Percentiles rank a stretch among this genome's conserved stretches.
Evolutionary conservation across 2,113 vertebrate species (phyloP).

Genomic region (Morone chrysops): DNA sequence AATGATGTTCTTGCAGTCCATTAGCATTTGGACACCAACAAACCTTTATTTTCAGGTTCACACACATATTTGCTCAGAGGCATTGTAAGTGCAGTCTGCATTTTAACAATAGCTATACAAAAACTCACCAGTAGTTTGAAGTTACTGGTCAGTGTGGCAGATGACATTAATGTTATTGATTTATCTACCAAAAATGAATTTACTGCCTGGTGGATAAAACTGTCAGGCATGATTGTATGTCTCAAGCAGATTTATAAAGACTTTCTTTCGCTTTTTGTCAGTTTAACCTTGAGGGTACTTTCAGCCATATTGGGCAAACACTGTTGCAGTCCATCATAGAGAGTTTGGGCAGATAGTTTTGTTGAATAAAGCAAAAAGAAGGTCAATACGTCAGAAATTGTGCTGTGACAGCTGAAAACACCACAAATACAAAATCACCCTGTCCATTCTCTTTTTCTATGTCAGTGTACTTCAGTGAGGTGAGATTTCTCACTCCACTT

Average conservation of each 20-base stretch:
- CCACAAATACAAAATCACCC: background rate
- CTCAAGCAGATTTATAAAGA: background rate
- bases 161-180: constrained; percentile 21
- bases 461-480: background rate
- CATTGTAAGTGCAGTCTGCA: background rate
- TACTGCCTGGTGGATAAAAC: background rate
- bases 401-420: background rate
- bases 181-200: constrained; percentile 4
- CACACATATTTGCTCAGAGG: background rate
- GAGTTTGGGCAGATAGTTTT: constrained; percentile 8
- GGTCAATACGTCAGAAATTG: constrained; percentile 20
- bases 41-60: constrained; percentile 3
- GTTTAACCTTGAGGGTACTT: constrained; percentile 13
- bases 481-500: background rate
- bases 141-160: background rate
- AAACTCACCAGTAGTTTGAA: constrained; percentile 3
- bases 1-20: background rate
- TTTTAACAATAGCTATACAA: constrained; percentile 6
- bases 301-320: background rate
- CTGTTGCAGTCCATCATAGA: background rate
- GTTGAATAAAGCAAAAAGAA: constrained; percentile 27
- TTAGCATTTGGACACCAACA: constrained; percentile 19
- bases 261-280: background rate
- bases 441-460: background rate
- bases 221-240: background rate